Evolutionary conservation across 2,888 invertebrate genomes (phyloP), one percentile per base, ranked within the genome.

Genomic region (Amblyjoppa fuscipennis): DNA sequence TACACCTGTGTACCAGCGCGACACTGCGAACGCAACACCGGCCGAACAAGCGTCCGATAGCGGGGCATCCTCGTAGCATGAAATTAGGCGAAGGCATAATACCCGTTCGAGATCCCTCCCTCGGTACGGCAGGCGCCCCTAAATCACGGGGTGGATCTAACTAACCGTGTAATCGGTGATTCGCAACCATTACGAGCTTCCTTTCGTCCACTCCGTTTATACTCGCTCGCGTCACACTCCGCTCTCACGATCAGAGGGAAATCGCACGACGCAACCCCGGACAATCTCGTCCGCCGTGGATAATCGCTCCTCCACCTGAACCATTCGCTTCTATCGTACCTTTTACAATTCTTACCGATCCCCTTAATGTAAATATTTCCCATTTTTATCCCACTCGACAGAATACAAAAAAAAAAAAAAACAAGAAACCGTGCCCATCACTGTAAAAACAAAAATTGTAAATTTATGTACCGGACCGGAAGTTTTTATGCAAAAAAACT

Each of bases 151-250:
- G 92, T 92, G 93, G 89, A 89, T 92, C 93, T 91, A 93, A 93
- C 94, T 92, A 93, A 92, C 93, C 93, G 92, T 94, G 93, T 93
- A 94, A 93, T 93, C 92, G 93, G 87, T 92, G 89, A 93, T 92
- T 93, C 89, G 89, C 87, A 86, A 89, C 91, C 89, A 93, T 92
- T 92, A 92, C 89, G 88, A 89, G 80, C 78, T 80, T 83, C 80
- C 77, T 86, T 84, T 84, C 70, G 51, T 61, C 7, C 41, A 31
- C 69, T 28, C 9, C 66, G 41, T 31, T 38, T 69, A 31, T 71
- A 53, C 28, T 25, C 20, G n/a, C 83, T 59, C 73, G 25, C 73
- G 66, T 66, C 79, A 53, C 51, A 71, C 56, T 61, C 76, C 34
- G 38, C 20, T 53, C 78, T 76, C 82, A 45, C 76, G 71, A 80